These are phyloP conservation scores for Pseudopleuronectes americanus DNA, from an alignment of 2,797 vertebrate species.

Conservation along the genomic window DNA sequence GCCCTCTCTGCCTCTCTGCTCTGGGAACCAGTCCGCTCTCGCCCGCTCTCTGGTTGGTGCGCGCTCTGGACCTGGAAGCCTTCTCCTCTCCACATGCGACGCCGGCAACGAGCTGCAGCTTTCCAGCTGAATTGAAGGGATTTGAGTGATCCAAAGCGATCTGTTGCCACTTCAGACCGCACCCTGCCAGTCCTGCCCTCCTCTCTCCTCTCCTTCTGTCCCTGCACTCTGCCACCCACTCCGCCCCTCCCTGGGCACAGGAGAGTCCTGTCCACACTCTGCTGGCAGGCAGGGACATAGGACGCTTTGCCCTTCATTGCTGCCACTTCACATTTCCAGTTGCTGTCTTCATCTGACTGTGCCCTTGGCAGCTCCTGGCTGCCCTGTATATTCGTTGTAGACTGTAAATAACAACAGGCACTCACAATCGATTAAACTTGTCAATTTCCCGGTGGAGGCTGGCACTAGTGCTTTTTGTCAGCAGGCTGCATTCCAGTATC, in stretches of 20 bases:
- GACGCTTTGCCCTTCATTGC: constrained; percentile 46
- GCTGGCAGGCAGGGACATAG: constrained; percentile 55
- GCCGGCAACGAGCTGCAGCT: constrained; percentile 70
- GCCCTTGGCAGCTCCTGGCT: constrained; percentile 41
- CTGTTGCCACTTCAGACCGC: constrained; percentile 92
- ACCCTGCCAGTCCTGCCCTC: constrained; percentile 90
- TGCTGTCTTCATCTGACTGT: constrained; percentile 40
- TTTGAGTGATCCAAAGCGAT: constrained; percentile 91
- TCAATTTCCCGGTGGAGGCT: constrained; percentile 48
- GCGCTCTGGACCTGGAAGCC: constrained; percentile 46
- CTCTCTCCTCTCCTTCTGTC: constrained; percentile 83
- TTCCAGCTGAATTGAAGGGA: constrained; percentile 84
- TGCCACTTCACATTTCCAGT: constrained; percentile 51
- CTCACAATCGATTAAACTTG: constrained; percentile 52
- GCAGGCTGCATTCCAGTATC: constrained; percentile 36
- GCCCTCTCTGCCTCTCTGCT: constrained; percentile 61
- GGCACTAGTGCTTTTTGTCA: neutral
- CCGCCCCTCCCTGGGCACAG: constrained; percentile 76
- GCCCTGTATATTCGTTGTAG: neutral
- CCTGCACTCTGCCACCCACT: constrained; percentile 77
- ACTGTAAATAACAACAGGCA: constrained; percentile 40
- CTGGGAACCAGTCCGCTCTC: constrained; percentile 59
- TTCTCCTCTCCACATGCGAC: constrained; percentile 50
- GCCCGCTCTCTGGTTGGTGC: constrained; percentile 44
- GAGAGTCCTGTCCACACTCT: constrained; percentile 69